Evolutionary conservation across 2,797 vertebrate genomes (phyloP).

Genomic region (Poeciliopsis gracilis): DNA sequence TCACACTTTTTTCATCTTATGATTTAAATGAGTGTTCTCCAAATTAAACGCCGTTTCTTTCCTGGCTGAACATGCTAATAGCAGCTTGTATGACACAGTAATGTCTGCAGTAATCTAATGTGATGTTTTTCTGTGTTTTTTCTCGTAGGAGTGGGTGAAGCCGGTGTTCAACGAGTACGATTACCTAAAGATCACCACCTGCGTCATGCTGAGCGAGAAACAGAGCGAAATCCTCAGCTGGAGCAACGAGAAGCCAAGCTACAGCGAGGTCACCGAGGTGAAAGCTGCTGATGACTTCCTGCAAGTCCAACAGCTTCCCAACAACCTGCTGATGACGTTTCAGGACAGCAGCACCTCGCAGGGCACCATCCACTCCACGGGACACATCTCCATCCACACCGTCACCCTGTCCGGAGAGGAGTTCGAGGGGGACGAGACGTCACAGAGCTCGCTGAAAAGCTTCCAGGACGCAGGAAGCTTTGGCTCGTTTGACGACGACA

Average conservation of each 20-base stretch:
- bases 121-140: background rate
- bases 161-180: conserved; percentile 79
- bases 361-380: conserved; percentile 69
- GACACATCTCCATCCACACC: conserved; percentile 87
- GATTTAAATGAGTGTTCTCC: background rate
- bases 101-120: background rate
- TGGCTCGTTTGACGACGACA: conserved; percentile 57
- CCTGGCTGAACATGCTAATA: background rate
- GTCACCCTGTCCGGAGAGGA: conserved; percentile 84
- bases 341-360: conserved; percentile 35
- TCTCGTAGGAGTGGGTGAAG: conserved; percentile 89
- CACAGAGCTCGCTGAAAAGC: conserved; percentile 44
- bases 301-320: conserved; percentile 24
- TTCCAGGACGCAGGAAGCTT: conserved; percentile 44
- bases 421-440: conserved; percentile 64
- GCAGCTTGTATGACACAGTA: background rate
- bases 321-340: conserved; percentile 36
- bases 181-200: conserved; percentile 65
- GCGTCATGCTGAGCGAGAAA: conserved; percentile 49
- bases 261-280: conserved; percentile 17
- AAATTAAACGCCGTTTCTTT: background rate
- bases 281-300: conserved; percentile 6
- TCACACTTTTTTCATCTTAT: background rate
- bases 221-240: conserved; percentile 26
- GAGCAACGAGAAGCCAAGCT: conserved; percentile 45